Conservation (phyloP, 2,888 invertebrate species). For the Macrophya annulata region DNA sequence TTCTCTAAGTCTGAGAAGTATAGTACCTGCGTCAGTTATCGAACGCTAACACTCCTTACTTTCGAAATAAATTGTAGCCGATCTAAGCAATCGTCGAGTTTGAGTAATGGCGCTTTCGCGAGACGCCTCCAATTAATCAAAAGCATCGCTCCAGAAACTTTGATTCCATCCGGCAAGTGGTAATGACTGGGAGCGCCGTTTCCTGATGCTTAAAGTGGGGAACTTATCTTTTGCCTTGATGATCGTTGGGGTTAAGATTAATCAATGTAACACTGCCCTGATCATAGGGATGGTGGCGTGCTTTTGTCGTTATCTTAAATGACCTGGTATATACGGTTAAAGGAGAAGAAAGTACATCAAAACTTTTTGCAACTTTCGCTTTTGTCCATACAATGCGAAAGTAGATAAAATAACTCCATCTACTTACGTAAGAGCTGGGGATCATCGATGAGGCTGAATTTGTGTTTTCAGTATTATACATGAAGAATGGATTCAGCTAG, state of each 20-base stretch:
- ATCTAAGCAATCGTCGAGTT: slow-evolving; percentile 48
- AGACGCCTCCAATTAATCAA: slow-evolving; percentile 58
- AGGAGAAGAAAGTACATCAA: slow-evolving; percentile 5
- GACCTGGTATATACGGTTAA: background rate
- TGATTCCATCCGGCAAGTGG: slow-evolving; percentile 57
- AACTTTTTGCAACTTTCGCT: background rate
- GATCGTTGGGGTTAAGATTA: slow-evolving; percentile 54
- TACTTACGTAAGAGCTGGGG: too few species aligned
- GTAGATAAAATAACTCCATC: background rate
- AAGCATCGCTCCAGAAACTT: slow-evolving; percentile 56
- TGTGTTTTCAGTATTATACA: background rate
- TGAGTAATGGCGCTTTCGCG: slow-evolving; percentile 57
- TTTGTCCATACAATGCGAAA: background rate
- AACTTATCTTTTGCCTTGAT: slow-evolving; percentile 61
- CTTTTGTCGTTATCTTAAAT: slow-evolving; percentile 1
- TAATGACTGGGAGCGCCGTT: slow-evolving; percentile 61
- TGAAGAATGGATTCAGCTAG: background rate
- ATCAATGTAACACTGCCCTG: slow-evolving; percentile 42
- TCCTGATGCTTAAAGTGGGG: slow-evolving; percentile 61
- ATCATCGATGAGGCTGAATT: background rate
- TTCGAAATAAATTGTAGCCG: slow-evolving; percentile 31
- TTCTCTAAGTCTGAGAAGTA: background rate
- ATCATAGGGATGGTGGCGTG: slow-evolving; percentile 17
- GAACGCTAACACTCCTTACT: slow-evolving; percentile 18
- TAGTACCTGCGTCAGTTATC: slow-evolving; percentile 18